Evolutionary conservation across 1,140 invertebrate genomes (phyloP).

Genomic region (Drosophila gunungcola): DNA sequence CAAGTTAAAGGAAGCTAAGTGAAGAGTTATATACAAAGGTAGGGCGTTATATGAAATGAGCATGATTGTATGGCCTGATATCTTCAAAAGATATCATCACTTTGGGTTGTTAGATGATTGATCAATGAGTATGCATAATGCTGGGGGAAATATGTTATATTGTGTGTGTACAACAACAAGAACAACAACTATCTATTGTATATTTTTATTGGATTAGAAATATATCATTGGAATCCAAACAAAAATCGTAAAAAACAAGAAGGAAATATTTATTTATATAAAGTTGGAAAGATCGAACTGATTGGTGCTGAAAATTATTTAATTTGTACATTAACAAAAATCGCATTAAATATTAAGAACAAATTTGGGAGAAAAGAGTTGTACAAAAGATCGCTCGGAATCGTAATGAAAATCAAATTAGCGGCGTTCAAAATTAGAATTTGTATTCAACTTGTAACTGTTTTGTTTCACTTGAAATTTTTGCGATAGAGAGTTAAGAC

Average conservation of each 20-base stretch:
- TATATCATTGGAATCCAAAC: constrained; percentile 64
- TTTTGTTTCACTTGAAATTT: constrained; percentile 55
- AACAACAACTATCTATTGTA: constrained; percentile 81
- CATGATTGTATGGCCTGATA: constrained; percentile 14
- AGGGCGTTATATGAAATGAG: background rate
- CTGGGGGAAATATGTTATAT: constrained; percentile 25
- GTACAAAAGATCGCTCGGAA: constrained; percentile 69
- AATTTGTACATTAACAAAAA: constrained; percentile 66
- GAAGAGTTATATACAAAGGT: constrained; percentile 35
- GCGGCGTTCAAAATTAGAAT: constrained; percentile 74
- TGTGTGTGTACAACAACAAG: constrained; percentile 79
- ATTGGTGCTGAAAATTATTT: constrained; percentile 73
- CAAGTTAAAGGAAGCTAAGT: constrained; percentile 31
- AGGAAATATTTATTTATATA: constrained; percentile 46
- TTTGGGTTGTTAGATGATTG: constrained; percentile 11
- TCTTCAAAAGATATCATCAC: background rate
- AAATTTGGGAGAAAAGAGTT: constrained; percentile 52
- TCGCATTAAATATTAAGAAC: constrained; percentile 44
- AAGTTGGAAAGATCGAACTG: constrained; percentile 52
- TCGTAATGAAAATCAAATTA: constrained; percentile 64
- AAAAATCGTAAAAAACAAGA: constrained; percentile 36
- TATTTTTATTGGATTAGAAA: constrained; percentile 74
- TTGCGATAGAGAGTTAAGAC: constrained; percentile 75
- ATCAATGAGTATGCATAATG: constrained; percentile 9
- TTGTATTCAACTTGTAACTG: constrained; percentile 51